Evolutionary conservation across 30 jellyfish, hydroid and myxozoan species (phyloP), one percentile per base, ranked within the genome.

Genomic region (Turritopsis dohrnii): DNA sequence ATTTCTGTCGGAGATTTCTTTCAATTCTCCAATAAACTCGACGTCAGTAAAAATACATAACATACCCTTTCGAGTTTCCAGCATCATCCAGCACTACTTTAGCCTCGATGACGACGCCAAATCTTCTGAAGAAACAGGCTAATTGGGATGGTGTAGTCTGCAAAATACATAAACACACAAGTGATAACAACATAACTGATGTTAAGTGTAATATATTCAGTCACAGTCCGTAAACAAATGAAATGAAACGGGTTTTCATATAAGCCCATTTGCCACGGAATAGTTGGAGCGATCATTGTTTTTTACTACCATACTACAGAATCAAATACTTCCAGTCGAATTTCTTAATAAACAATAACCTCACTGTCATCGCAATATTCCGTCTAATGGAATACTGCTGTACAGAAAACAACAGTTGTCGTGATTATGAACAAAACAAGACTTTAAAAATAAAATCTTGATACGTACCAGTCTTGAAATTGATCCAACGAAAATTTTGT

Each of bases 51-150:
- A 18, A 52, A 17, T 9, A 75, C 16, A 75, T 9, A 0, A 22
- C 27, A 21, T 82, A 82, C 89, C 89, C 89, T 82, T 71, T 82
- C n/a, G 89, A 82, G 73, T 71, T 66, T 31, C 89, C 89, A 41
- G 25, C 73, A 4, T 69, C 41, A 28, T 82, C 89, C 73, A 82
- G 7, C 23, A 82, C 54, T 8, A 82, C 89, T 66, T 82, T 82
- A 7, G 89, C 89, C 66, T 65, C 89, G 71, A 71, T 82, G 22
- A 82, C 89, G 20, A 65, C 84, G 65, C 89, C 89, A 66, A 82
- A 82, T 71, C 66, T 82, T 66, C 71, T 80, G 31, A 82, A 82
- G 73, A 82, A 82, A 1, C 18, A 25, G 17, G 85, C 89, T 28
- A 82, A 71, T 13, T 82, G 86, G 20, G 27, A 75, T 3, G 89